Evolutionary conservation across 2,888 invertebrate genomes (phyloP), one percentile per base, ranked within the genome.

Genomic region (Caenorhabditis becei): DNA sequence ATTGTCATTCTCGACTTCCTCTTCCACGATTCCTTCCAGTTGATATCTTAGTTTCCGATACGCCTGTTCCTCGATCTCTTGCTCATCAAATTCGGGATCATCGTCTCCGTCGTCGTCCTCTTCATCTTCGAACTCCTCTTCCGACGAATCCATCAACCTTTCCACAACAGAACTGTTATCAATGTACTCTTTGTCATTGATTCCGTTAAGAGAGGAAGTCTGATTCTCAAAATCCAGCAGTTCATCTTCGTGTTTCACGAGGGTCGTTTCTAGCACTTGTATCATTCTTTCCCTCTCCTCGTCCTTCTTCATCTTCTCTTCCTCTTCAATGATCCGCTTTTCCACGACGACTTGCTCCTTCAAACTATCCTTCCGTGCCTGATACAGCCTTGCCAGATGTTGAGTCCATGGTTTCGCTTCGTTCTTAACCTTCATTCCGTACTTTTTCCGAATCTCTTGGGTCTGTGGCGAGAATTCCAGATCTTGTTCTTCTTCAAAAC

Each of bases 361-460:
- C 32, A 32, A 32, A 32, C 3, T 14, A 11, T n/a, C n/a, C 11
- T 56, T 41, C 18, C 26, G 16, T 24, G 59, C 20, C 1, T 7
- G 37, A 18, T 51, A 49, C 26, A 70, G 2, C 4, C 26, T 4
- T 8, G 49, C 11, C 8, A 70, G 28, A 23, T 66, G 37, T n/a
- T 53, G 35, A 0, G 49, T 51, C 66, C 75, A 75, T 7, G 56
- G 56, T 11, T 49, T 59, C 5, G 58, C 49, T 28, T 26, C 18
- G 7, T n/a, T 23, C 20, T 8, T 23, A 53, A 53, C 47, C 14
- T 14, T 20, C 26, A 18, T 10, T 62, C 41, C 53, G 0, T 0
- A 23, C 18, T 58, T 32, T 8, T 23, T 14, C 4, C 66, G 23
- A 24, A 61, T 24, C 49, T 61, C 11, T 41, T n/a, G 24, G 2